Percentiles rank a stretch among this genome's conserved stretches.
Conservation (phyloP, 2,888 invertebrate genomes). For the Sarcophaga rosellei region DNA sequence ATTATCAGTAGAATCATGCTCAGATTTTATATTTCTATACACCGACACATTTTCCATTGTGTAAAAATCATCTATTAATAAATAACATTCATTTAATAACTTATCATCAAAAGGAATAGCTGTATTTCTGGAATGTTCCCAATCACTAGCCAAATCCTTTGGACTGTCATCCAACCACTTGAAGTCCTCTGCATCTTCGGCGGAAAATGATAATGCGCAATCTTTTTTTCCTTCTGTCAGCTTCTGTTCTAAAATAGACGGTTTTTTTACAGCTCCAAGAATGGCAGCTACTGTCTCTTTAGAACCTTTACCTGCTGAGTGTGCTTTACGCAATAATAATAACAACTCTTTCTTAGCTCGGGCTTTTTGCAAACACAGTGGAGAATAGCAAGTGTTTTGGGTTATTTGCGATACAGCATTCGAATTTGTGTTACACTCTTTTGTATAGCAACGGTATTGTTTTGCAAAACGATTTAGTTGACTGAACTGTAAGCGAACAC, state of each 20-base stretch:
- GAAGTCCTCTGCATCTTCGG: constrained; percentile 77
- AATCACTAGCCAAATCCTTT: constrained; percentile 81
- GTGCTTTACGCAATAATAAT: constrained; percentile 85
- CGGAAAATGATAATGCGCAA: constrained; percentile 61
- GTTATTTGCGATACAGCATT: constrained; percentile 83
- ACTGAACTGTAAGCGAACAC: constrained; percentile 87
- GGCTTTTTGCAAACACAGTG: constrained; percentile 89
- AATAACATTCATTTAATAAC: constrained; percentile 72
- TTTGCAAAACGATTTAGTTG: constrained; percentile 87
- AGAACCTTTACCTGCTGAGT: constrained; percentile 82
- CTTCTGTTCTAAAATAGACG: constrained; percentile 88
- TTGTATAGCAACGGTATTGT: constrained; percentile 88
- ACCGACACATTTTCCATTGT: background rate
- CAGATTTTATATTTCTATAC: constrained; percentile 72
- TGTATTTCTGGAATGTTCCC: constrained; percentile 83
- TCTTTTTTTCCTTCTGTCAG: constrained; percentile 83
- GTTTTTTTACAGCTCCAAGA: constrained; percentile 83
- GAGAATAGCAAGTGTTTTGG: constrained; percentile 88
- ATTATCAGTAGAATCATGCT: constrained; percentile 57
- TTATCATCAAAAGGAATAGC: constrained; percentile 80
- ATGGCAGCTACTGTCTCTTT: constrained; percentile 81
- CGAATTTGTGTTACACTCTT: constrained; percentile 84
- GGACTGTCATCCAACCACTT: constrained; percentile 76
- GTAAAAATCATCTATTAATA: constrained; percentile 46
- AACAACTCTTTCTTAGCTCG: constrained; percentile 87